Percentiles rank a stretch among this genome's conserved stretches.
Conservation (phyloP, 2,888 invertebrate species). For the Agelastica alni region DNA sequence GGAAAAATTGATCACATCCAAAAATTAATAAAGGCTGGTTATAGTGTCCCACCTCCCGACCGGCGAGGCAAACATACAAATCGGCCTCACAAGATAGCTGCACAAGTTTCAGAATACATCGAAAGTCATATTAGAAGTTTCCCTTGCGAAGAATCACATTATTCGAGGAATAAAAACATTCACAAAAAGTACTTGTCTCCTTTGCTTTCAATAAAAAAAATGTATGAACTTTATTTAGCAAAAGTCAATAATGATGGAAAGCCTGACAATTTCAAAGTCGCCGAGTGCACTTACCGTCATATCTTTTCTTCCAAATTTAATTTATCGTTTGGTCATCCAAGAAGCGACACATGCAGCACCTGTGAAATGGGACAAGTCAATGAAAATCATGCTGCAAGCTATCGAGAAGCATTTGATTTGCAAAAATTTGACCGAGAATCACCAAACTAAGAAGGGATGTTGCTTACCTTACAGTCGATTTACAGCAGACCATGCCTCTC, state of each 20-base stretch:
- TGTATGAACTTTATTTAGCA: constrained; percentile 23
- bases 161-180: constrained; percentile 21
- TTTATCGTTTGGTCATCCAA: constrained; percentile 8
- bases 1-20: too few species aligned
- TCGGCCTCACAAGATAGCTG: constrained; percentile 17
- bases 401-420: constrained; percentile 15
- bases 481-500: constrained; percentile 37
- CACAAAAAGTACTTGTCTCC: constrained; percentile 26
- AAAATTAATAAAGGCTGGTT: too few species aligned
- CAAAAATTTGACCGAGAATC: constrained; percentile 25
- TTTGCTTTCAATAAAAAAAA: too few species aligned
- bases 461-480: constrained; percentile 34
- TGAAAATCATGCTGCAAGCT: constrained; percentile 22
- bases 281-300: constrained; percentile 7
- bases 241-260: constrained; percentile 6
- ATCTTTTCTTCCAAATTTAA: constrained; percentile 18
- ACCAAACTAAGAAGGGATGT: too few species aligned
- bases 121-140: constrained; percentile 12
- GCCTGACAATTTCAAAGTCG: constrained; percentile 9
- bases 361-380: constrained; percentile 7
- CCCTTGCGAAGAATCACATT: constrained; percentile 25
- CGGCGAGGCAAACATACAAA: constrained; percentile 15
- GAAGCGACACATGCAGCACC: constrained; percentile 17
- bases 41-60: too few species aligned
- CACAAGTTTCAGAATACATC: constrained; percentile 9